These are phyloP conservation scores for Synergus itoensis DNA, from an alignment of 2,888 invertebrate species.

Conservation along the genomic window DNA sequence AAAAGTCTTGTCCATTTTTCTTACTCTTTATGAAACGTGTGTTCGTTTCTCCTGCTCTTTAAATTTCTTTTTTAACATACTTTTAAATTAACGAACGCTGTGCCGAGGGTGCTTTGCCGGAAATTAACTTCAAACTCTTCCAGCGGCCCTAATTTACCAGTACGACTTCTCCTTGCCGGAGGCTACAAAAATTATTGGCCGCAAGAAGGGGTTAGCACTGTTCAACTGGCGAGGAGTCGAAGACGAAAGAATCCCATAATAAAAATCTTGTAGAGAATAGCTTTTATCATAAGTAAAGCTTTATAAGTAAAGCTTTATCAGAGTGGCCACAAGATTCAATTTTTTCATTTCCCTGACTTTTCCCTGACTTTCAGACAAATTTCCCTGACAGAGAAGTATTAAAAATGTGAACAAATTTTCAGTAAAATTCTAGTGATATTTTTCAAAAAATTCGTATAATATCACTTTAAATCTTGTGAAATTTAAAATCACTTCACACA, in stretches of 20 bases:
- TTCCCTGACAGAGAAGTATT: too few relatives aligned
- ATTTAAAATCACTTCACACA: too few relatives aligned
- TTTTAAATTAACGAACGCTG: slow-evolving; percentile 28
- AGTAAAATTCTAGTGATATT: too few relatives aligned
- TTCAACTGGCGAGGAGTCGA: neutral
- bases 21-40: slow-evolving; percentile 33
- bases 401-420: too few relatives aligned
- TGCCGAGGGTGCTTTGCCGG: slow-evolving; percentile 35
- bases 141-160: slow-evolving; percentile 20
- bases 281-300: neutral
- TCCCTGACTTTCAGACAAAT: too few relatives aligned
- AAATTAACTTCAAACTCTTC: slow-evolving; percentile 32
- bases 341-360: too few relatives aligned
- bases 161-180: neutral
- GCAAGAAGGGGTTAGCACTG: neutral
- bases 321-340: too few relatives aligned
- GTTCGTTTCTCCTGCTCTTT: slow-evolving; percentile 1
- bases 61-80: slow-evolving; percentile 20
- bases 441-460: too few relatives aligned
- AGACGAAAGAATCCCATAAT: neutral
- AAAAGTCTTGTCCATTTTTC: slow-evolving; percentile 38
- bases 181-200: slow-evolving; percentile 2
- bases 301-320: neutral
- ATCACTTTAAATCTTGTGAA: too few relatives aligned
- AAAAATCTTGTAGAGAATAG: neutral